Base-by-base conservation (phyloP, 2,113 vertebrate genomes). In the Oriolus oriolus region DNA sequence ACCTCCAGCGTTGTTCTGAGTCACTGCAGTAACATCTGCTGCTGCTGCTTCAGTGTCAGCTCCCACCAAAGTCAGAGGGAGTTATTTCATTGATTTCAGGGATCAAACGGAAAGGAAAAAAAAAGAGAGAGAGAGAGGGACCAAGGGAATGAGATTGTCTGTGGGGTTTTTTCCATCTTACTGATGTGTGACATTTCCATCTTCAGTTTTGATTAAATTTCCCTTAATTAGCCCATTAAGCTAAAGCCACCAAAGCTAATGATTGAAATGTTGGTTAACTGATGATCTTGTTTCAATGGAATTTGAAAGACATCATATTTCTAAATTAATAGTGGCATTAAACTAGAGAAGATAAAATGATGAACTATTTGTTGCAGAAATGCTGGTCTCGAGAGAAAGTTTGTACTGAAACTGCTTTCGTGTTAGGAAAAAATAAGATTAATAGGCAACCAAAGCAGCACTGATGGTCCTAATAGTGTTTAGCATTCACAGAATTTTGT, bases 161-260 rank as follows among this genome's bases (percentile, higher is more conserved):
- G 57, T 90, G 65, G 49, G 42, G 4, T 39, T 87, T 75, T 85
- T 95, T 88, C 42, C 16, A 1, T 87, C 61, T 91, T 84, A 92
- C 44, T 96, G 80, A 84, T 92, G 81, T 95, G 82, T 96, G 93
- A 92, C 84, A 91, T 95, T 96, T 97, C 83, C 45, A 71, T 87
- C 85, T 82, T 95, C 47, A 90, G 57, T 89, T 97, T 96, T 95
- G 92, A 97, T 96, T 96, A 95, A 68, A 93, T 94, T 94, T 94
- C 75, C 78, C 75, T 89, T 96, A 95, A 94, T 96, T 96, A 95
- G 92, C 35, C 92, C 64, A 91, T 92, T 97, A 95, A 96, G 71
- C 61, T 92, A 82, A 95, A 96, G 71, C 78, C 91, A 89, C 90
- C 79, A 90, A 85, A 95, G 91, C 89, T 97, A 94, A 92, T 91